Percentiles rank a stretch among this genome's conserved stretches.
phyloP scores from a whole-genome alignment of 37 sponge, comb jelly and placozoan genomes.

The Corticium candelabrum region DNA sequence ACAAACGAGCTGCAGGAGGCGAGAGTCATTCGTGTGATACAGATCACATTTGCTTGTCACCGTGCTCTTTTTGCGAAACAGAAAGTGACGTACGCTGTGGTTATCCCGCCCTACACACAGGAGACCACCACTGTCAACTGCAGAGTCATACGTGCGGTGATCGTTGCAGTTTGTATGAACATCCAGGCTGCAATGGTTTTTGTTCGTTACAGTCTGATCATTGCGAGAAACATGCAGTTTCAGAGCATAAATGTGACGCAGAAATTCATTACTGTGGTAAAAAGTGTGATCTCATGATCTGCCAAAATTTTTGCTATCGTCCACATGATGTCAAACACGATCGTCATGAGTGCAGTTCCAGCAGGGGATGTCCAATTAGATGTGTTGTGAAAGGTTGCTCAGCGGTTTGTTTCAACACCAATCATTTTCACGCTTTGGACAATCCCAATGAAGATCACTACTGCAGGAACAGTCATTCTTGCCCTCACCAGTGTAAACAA shows the following conservation, averaged over 20 bases:
- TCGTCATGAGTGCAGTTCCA: no score
- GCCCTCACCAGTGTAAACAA: not conserved
- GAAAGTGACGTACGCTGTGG: not conserved
- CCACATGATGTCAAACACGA: not conserved
- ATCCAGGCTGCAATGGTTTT: not conserved
- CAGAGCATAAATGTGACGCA: not conserved
- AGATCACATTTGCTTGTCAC: not conserved
- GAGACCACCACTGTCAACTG: not conserved
- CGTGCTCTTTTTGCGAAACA: not conserved
- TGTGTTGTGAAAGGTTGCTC: not conserved
- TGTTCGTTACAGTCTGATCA: not conserved
- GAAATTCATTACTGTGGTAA: not conserved
- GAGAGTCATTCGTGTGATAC: not conserved
- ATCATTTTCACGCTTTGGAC: not conserved
- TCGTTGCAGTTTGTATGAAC: not conserved
- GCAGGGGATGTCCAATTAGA: not conserved
- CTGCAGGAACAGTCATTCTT: not conserved
- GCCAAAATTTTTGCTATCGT: not conserved
- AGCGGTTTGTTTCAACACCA: not conserved
- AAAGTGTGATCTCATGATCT: not conserved
- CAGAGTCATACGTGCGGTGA: not conserved
- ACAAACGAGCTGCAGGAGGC: not conserved
- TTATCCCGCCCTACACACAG: not conserved
- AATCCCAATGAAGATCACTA: not conserved
- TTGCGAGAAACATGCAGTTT: not conserved